Base-by-base conservation (phyloP, 2,888 invertebrate genomes). In the Andrena camellia region DNA sequence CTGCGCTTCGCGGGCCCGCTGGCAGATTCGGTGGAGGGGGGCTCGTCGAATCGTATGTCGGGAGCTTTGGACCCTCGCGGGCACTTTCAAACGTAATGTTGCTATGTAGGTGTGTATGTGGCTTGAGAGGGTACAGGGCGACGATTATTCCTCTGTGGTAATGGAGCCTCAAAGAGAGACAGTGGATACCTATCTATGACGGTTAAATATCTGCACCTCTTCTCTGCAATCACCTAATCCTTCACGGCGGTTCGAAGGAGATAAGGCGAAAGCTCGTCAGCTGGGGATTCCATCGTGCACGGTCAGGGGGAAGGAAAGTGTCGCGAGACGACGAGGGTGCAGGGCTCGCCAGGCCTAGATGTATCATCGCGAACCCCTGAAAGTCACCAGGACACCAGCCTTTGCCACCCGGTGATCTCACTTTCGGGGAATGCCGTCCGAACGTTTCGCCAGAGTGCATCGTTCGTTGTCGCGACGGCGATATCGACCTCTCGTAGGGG, bases 361-460 rank as follows among this genome's bases (percentile, higher is more conserved):
- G 26, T 57, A 79, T 42, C 42, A 5, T 48, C 50, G 71, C 70
- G 54, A 69, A 67, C 52, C 57, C 57, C 20, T 57, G 13, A 68
- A 78, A 54, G 70, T 71, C 52, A 35, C 66, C 50, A n/a, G 68
- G 54, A n/a, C n/a, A n/a, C 68, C 48, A 57, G 64, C 81, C 83
- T 80, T 87, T 86, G 86, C 78, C 86, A 80, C 52, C 48, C 90
- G 91, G 89, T 93, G 93, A 93, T 93, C 92, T 93, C 93, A 93
- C 90, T 88, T 88, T 85, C 89, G 85, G 91, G 90, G 93, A 93
- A 93, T 93, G 93, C 90, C 88, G 92, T 92, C 90, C 92, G 90
- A 87, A 89, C 91, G 90, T 91, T 91, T 91, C 86, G 88, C 89
- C 91, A 91, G 92, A 92, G 92, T 91, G 92, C 91, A 92, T 92